phyloP scores from a whole-genome alignment of 2,113 vertebrate genomes.

The Zootoca vivipara region DNA sequence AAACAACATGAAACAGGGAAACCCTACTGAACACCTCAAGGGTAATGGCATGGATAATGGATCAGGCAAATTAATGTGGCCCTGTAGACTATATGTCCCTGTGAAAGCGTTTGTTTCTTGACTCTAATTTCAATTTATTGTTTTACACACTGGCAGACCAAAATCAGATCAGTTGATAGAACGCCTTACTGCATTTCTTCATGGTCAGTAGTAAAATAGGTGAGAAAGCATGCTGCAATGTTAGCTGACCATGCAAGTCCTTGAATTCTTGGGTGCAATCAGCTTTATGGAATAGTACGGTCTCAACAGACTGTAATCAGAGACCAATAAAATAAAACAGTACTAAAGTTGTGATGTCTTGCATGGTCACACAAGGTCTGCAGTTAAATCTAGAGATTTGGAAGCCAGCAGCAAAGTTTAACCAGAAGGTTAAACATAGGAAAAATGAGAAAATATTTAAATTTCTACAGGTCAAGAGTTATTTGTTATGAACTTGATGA shows the following conservation, averaged over 20 bases:
- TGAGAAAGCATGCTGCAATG: not conserved
- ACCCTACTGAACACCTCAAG: conserved; percentile 47
- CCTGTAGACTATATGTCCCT: conserved; percentile 34
- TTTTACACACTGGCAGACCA: conserved; percentile 51
- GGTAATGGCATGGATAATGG: conserved; percentile 46
- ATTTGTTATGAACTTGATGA: not conserved
- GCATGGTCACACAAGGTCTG: not conserved
- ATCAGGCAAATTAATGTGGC: conserved; percentile 45
- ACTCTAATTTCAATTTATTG: conserved; percentile 34
- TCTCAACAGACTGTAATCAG: not conserved
- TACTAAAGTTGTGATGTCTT: conserved; percentile 22
- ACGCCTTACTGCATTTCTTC: conserved; percentile 28
- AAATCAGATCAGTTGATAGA: conserved; percentile 51
- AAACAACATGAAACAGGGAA: conserved; percentile 61
- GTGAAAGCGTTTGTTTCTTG: conserved; percentile 28
- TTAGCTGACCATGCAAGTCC: conserved; percentile 5
- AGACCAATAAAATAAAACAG: conserved; percentile 38
- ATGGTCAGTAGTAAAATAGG: conserved; percentile 31
- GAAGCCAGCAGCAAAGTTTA: not conserved
- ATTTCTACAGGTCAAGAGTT: not conserved
- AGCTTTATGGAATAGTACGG: conserved; percentile 17
- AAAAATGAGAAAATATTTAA: not conserved
- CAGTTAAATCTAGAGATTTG: not conserved
- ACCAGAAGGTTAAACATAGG: not conserved
- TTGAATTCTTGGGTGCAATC: conserved; percentile 24